Evolutionary conservation across 2,888 invertebrate species (phyloP), one percentile per base, ranked within the genome.

Genomic region (Mythimna vitellina): DNA sequence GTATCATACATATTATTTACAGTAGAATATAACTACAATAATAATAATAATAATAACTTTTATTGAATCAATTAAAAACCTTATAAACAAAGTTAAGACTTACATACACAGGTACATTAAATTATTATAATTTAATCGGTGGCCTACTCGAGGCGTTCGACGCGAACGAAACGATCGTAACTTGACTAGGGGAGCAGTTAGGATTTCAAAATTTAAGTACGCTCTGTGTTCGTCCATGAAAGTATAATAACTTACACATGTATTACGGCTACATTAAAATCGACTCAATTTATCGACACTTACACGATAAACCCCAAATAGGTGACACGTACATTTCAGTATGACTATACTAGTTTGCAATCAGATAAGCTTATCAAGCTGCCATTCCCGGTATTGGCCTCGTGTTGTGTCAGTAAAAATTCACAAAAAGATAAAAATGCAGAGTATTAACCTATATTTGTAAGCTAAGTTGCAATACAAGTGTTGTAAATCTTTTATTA

Each of bases 201-300:
- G 12, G 46, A 46, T 46, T 17, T 0, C 0, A 54, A 54, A 53
- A 58, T 6, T 3, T n/a, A 8, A 42, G 61, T 7, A 42, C 17
- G 17, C 9, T 12, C 6, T 7, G 9, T 25, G 3, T 53, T 25
- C 29, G 32, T 53, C 3, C 20, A 29, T 20, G 1, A 60, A 60
- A 20, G 20, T 22, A 46, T 46, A 46, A 46, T 46, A 46, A 17
- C 17, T 42, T 42, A 46, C 22, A n/a, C 29, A 57, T 3, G 14
- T 20, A 32, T 32, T 29, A 38, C 0, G n/a, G 9, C 57, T 38
- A 68, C 70, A 80, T 60, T 65, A 60, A 75, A 80, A 70, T 65
- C 35, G 12, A 70, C 65, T 79, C 60, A 49, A 58, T 58, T 54
- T 65, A 66, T 65, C 20, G 63, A 56, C 72, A 62, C 14, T 35